phyloP scores from a whole-genome alignment of 2,888 invertebrate genomes.

The Clepsis dumicolana region DNA sequence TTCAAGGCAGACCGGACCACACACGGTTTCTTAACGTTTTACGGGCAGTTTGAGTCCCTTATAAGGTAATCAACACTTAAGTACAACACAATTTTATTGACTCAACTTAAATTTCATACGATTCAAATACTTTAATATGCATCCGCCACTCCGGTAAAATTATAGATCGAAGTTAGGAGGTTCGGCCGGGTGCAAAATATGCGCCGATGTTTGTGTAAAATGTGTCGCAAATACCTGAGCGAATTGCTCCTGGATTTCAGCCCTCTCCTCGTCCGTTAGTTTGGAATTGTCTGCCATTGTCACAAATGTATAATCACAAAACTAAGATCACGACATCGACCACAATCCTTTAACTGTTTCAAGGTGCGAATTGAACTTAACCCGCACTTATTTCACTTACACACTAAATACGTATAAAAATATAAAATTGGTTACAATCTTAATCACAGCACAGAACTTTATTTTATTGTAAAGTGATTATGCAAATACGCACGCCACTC shows the following conservation, averaged over 20 bases:
- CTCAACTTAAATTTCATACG: background rate
- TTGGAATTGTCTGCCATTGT: slow-evolving; percentile 84
- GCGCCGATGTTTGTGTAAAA: background rate
- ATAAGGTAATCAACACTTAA: slow-evolving; percentile 40
- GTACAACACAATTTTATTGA: slow-evolving; percentile 36
- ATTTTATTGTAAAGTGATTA: slow-evolving; percentile 40
- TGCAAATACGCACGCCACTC: slow-evolving; percentile 48
- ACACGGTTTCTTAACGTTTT: slow-evolving; percentile 40
- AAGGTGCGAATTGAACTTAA: slow-evolving; percentile 30
- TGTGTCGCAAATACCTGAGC: slow-evolving; percentile 86
- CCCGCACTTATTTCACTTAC: slow-evolving; percentile 65
- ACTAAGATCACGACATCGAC: slow-evolving; percentile 73
- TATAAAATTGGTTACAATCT: slow-evolving; percentile 52
- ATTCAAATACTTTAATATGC: slow-evolving; percentile 4
- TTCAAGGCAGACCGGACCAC: slow-evolving; percentile 44
- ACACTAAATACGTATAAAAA: slow-evolving; percentile 55
- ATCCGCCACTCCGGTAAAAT: background rate
- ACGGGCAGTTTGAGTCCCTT: slow-evolving; percentile 21
- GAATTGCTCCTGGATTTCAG: slow-evolving; percentile 92
- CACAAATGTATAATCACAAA: slow-evolving; percentile 72
- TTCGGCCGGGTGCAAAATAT: slow-evolving; percentile 21
- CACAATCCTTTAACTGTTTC: slow-evolving; percentile 38
- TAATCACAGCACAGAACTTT: slow-evolving; percentile 58
- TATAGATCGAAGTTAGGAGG: slow-evolving; percentile 18
- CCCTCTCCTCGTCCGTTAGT: slow-evolving; percentile 89